A percentile compares a stretch with the other conserved stretches of the same genome.
These are phyloP conservation scores for Trachymyrmex septentrionalis DNA, from an alignment of 1,140 invertebrate species.

Conservation along the genomic window DNA sequence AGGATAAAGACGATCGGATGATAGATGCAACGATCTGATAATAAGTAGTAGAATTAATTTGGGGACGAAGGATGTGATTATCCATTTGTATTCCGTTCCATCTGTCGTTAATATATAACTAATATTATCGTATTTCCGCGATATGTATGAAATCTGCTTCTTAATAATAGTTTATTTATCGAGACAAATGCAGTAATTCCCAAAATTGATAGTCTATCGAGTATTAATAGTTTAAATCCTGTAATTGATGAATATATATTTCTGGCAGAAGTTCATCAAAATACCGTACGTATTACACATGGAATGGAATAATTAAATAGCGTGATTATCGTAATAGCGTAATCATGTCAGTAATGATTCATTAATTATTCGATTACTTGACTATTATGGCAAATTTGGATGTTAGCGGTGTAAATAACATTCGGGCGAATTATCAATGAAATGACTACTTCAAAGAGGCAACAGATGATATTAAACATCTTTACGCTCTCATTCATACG, in stretches of 20 bases:
- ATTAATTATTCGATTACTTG: conserved; percentile 22
- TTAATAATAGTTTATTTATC: conserved; percentile 22
- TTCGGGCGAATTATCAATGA: neutral
- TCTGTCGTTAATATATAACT: conserved; percentile 16
- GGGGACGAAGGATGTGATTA: conserved; percentile 11
- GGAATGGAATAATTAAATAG: conserved; percentile 31
- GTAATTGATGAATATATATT: conserved; percentile 23
- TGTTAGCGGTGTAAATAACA: neutral
- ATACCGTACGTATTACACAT: neutral
- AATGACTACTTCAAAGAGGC: neutral
- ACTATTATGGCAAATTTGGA: neutral
- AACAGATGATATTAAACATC: neutral
- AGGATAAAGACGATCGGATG: conserved; percentile 11
- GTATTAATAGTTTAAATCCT: neutral
- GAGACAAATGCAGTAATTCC: neutral
- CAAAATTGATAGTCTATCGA: conserved; percentile 1
- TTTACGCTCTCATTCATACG: neutral
- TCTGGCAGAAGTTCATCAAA: conserved; percentile 10
- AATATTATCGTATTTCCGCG: conserved; percentile 4
- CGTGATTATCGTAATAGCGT: neutral
- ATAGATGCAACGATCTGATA: conserved; percentile 17
- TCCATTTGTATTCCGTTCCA: neutral
- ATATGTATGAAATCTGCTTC: neutral
- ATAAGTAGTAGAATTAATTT: conserved; percentile 38
- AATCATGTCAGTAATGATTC: conserved; percentile 18